phyloP scores from a whole-genome alignment of 2,888 invertebrate species.

The Drosophila nr. medialis region DNA sequence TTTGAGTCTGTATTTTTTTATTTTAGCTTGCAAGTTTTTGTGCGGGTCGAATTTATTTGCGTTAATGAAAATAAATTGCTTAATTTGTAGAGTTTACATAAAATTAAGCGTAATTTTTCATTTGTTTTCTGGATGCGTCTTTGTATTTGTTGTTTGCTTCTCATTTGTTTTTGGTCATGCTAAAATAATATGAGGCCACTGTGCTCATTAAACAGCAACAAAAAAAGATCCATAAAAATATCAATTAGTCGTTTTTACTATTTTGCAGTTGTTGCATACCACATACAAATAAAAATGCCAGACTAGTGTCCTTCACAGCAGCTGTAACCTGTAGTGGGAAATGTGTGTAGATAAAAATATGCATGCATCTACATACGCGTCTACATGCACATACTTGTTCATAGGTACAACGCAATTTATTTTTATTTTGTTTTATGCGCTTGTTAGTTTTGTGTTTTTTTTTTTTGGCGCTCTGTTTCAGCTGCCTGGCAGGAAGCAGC shows the following conservation, averaged over 20 bases:
- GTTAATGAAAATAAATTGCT: slow-evolving; percentile 77
- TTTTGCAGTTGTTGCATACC: slow-evolving; percentile 3
- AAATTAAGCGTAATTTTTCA: slow-evolving; percentile 56
- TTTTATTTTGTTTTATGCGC: slow-evolving; percentile 29
- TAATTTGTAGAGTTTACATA: slow-evolving; percentile 68
- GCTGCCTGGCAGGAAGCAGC: slow-evolving; percentile 57
- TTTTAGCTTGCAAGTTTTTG: slow-evolving; percentile 13
- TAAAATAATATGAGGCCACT: slow-evolving; percentile 27
- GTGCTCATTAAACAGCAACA: slow-evolving; percentile 44
- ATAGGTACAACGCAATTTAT: slow-evolving; percentile 36
- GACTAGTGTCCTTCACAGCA: slow-evolving; percentile 44
- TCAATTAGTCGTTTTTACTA: slow-evolving; percentile 25
- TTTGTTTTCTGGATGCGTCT: slow-evolving; percentile 6
- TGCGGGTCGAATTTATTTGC: slow-evolving; percentile 53
- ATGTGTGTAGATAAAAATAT: slow-evolving; percentile 3
- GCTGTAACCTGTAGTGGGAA: slow-evolving; percentile 21
- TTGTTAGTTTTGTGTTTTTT: slow-evolving; percentile 12
- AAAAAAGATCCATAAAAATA: slow-evolving; percentile 28
- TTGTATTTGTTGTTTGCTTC: slow-evolving; percentile 2
- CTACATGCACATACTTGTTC: slow-evolving; percentile 9
- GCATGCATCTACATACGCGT: background rate
- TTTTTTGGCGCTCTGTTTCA: slow-evolving; percentile 54
- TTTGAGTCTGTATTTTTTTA: slow-evolving; percentile 8
- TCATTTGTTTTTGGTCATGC: slow-evolving; percentile 10
- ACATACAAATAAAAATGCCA: slow-evolving; percentile 19